Conservation (phyloP, 2,888 invertebrate genomes). For the Drosophila kokeensis region DNA sequence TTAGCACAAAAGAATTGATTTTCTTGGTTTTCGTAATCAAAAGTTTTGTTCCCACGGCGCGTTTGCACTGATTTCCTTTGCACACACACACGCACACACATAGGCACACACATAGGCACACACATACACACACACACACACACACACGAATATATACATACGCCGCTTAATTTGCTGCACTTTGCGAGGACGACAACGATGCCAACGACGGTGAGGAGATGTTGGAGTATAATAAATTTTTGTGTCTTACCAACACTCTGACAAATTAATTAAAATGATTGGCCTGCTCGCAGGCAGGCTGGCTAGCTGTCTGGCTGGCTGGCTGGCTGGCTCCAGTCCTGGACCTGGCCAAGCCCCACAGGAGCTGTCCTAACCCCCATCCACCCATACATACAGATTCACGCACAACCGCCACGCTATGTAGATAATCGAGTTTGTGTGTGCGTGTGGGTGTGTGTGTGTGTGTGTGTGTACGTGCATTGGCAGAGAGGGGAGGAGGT, state of each 20-base stretch:
- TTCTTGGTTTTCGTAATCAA: constrained; percentile 78
- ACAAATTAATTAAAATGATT: constrained; percentile 84
- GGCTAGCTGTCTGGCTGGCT: constrained; percentile 59
- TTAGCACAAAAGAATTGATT: constrained; percentile 58
- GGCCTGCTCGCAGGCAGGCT: constrained; percentile 63
- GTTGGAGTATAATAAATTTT: constrained; percentile 77
- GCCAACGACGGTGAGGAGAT: constrained; percentile 39
- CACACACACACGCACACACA: constrained; percentile 19
- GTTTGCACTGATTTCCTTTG: constrained; percentile 66
- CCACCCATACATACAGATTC: constrained; percentile 7
- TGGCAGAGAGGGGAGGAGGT: neutral
- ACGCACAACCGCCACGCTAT: constrained; percentile 56
- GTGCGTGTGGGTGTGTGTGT: constrained; percentile 7
- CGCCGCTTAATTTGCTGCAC: constrained; percentile 70
- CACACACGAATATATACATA: constrained; percentile 1
- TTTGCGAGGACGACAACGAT: constrained; percentile 41
- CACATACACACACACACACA: constrained; percentile 14
- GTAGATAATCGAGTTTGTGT: constrained; percentile 61
- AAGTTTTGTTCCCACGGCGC: constrained; percentile 74
- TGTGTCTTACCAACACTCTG: constrained; percentile 81
- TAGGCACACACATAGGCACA: constrained; percentile 4
- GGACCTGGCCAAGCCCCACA: constrained; percentile 23
- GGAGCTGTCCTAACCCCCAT: constrained; percentile 16
- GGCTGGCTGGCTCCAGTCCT: constrained; percentile 5
- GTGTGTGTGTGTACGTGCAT: constrained; percentile 1